These are phyloP conservation scores for Callocephalon fimbriatum DNA, from an alignment of 2,113 vertebrate species.

Conservation along the genomic window DNA sequence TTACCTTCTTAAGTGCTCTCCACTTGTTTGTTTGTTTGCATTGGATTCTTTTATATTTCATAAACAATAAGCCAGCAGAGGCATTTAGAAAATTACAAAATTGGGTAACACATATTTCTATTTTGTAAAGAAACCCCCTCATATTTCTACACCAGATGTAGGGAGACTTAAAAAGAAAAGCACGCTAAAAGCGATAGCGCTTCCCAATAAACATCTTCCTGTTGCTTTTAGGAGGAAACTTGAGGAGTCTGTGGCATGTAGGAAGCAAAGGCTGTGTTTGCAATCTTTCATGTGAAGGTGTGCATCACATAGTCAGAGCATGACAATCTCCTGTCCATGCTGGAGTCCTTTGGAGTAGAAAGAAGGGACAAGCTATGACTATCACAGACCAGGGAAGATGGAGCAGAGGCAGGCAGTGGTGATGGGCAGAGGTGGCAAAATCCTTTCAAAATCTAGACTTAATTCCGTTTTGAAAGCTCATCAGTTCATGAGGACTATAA, in stretches of 20 bases:
- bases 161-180: background rate
- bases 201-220: background rate
- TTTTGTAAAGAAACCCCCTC: background rate
- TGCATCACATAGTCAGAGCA: background rate
- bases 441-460: background rate
- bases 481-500: background rate
- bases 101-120: background rate
- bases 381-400: too few species aligned
- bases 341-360: background rate
- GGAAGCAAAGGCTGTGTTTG: background rate
- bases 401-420: rapidly evolving
- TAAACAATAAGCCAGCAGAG: background rate
- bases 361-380: background rate
- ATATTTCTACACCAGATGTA: background rate
- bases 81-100: background rate
- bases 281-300: background rate
- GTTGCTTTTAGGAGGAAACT: background rate
- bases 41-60: background rate
- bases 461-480: background rate
- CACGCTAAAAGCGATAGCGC: rapidly evolving
- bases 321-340: background rate
- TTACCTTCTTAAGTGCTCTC: background rate
- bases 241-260: rapidly evolving
- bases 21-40: background rate
- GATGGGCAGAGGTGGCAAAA: background rate